phyloP scores from a whole-genome alignment of 1,140 invertebrate genomes.

The Chironomus striatipennis region DNA sequence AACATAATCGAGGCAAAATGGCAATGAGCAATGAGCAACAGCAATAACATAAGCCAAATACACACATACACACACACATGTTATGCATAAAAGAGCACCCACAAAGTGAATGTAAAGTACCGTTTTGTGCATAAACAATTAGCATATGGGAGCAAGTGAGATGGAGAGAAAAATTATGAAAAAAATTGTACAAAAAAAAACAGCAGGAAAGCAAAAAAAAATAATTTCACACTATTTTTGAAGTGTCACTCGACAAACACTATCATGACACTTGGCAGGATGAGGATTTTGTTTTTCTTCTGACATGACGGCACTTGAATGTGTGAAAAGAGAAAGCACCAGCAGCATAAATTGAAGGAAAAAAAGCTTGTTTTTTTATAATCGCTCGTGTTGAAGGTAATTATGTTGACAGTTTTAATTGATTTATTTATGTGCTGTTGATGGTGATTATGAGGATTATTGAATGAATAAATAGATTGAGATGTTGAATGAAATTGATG shows the following conservation, averaged over 20 bases:
- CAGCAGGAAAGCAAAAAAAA: not conserved
- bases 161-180: not conserved
- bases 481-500: too few relatives aligned
- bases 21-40: too few relatives aligned
- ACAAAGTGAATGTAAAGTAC: conserved; percentile 13
- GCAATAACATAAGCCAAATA: conserved; percentile 2
- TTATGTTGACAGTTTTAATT: not conserved
- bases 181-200: too few relatives aligned
- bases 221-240: conserved; percentile 8
- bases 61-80: not conserved
- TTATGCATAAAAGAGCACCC: not conserved
- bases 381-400: not conserved
- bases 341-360: too few relatives aligned
- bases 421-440: not conserved
- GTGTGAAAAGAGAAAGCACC: too few relatives aligned
- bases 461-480: not conserved
- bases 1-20: conserved; percentile 18
- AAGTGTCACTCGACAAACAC: conserved; percentile 15
- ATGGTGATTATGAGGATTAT: not conserved
- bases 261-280: not conserved
- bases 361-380: not conserved
- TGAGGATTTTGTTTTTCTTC: not conserved
- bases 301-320: not conserved
- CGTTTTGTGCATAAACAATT: conserved; percentile 13
- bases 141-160: not conserved